phyloP scores from a whole-genome alignment of 2,888 invertebrate genomes.

The Standfussiana lucernea region DNA sequence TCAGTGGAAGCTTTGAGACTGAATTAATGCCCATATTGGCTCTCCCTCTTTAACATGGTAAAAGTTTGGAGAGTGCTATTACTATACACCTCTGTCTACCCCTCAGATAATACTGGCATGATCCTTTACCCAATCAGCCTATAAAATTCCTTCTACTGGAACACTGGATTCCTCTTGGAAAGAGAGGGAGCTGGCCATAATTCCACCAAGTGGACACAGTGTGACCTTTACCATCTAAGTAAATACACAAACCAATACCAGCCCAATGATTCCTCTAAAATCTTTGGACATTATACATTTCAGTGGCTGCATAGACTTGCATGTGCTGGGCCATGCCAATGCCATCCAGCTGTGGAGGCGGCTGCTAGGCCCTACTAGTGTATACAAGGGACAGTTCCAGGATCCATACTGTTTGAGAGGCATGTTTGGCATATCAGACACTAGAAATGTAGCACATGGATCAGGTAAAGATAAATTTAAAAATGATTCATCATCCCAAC shows the following conservation, averaged over 20 bases:
- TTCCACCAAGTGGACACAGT: neutral
- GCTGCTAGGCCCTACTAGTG: constrained; percentile 97
- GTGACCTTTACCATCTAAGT: neutral
- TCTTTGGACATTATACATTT: constrained; percentile 69
- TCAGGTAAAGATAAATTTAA: constrained; percentile 92
- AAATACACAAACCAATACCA: neutral
- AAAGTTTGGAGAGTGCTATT: neutral
- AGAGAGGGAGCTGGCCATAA: neutral
- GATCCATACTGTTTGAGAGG: constrained; percentile 95
- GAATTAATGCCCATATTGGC: neutral
- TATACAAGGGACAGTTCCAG: constrained; percentile 94
- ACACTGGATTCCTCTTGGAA: neutral
- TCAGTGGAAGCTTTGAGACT: neutral
- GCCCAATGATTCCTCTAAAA: neutral
- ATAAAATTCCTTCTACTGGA: neutral
- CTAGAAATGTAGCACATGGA: constrained; percentile 98
- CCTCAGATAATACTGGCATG: neutral
- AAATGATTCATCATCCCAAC: neutral
- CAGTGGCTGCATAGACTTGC: constrained; percentile 96
- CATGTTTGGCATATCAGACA: constrained; percentile 97
- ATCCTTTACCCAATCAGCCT: neutral
- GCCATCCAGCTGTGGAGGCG: constrained; percentile 95
- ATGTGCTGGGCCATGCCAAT: constrained; percentile 94
- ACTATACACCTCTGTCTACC: neutral
- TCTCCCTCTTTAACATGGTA: neutral